A percentile compares a stretch with the other conserved stretches of the same genome.
phyloP scores from a whole-genome alignment of 1,140 invertebrate genomes.

The Mycetomoellerius zeteki region DNA sequence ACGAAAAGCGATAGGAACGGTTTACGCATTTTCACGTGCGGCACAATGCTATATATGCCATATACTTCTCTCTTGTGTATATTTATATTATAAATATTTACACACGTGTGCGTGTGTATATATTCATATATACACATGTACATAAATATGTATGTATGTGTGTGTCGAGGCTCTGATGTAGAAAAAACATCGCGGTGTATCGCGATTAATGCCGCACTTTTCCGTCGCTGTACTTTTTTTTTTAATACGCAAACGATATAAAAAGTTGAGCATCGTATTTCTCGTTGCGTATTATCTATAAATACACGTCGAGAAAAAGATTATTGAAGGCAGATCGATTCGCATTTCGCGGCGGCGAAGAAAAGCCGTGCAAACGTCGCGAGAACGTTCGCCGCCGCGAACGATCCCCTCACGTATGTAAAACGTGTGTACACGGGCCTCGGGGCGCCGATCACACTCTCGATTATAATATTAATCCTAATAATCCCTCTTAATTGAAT shows the following conservation, averaged over 20 bases:
- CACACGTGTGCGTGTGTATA: not conserved
- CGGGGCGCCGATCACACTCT: not conserved
- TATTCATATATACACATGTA: not conserved
- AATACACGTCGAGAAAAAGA: slow-evolving; percentile 74
- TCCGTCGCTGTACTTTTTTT: slow-evolving; percentile 55
- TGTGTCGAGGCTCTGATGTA: slow-evolving; percentile 13
- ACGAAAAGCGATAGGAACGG: slow-evolving; percentile 80
- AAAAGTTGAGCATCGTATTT: slow-evolving; percentile 82
- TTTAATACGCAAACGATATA: slow-evolving; percentile 80
- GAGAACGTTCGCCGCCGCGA: slow-evolving; percentile 29
- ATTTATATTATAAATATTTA: not conserved
- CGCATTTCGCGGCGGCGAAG: slow-evolving; percentile 60
- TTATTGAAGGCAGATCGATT: slow-evolving; percentile 70
- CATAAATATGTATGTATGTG: slow-evolving; percentile 20
- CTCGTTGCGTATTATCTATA: slow-evolving; percentile 70
- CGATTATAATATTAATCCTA: slow-evolving; percentile 17
- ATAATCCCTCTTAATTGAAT: not conserved
- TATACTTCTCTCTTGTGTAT: slow-evolving; percentile 22
- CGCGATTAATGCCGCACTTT: slow-evolving; percentile 32
- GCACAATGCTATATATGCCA: slow-evolving; percentile 54
- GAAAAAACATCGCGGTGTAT: slow-evolving; percentile 64
- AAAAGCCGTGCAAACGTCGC: slow-evolving; percentile 67
- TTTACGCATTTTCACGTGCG: slow-evolving; percentile 74
- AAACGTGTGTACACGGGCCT: slow-evolving; percentile 12
- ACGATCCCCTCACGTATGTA: not conserved